Percentiles rank a stretch among this genome's conserved stretches.
Evolutionary conservation across 2,113 vertebrate genomes (phyloP).

Genomic region (Pterophyllum scalare): DNA sequence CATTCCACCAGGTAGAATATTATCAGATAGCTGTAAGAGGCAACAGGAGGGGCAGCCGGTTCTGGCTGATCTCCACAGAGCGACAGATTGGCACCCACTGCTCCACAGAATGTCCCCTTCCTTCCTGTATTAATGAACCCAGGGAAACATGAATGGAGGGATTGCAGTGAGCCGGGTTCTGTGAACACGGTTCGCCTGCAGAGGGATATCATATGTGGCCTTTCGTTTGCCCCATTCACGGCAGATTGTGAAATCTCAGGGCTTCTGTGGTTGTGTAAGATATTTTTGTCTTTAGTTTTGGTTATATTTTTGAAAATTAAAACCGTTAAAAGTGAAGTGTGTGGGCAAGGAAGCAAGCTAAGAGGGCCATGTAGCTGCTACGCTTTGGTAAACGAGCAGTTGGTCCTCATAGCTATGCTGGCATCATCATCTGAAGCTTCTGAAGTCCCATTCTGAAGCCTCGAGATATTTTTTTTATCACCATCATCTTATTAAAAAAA

Average conservation of each 20-base stretch:
- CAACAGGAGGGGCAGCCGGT: conserved; percentile 44
- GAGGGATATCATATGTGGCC: conserved; percentile 30
- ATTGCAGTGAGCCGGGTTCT: conserved; percentile 39
- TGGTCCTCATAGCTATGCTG: background rate
- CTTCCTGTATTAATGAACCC: conserved; percentile 69
- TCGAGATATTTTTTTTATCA: no score
- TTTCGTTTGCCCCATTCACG: background rate
- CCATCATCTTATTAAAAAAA: background rate
- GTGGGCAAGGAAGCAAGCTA: background rate
- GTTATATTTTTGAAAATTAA: background rate
- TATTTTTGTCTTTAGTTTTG: background rate
- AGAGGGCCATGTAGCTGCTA: background rate
- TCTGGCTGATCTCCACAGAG: conserved; percentile 71
- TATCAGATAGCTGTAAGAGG: conserved; percentile 37
- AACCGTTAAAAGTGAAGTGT: background rate
- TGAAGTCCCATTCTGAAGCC: no score
- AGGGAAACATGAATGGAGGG: conserved; percentile 60
- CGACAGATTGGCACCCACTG: conserved; percentile 77
- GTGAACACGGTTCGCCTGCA: conserved; percentile 5
- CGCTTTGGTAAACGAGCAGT: background rate
- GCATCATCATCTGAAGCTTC: no score
- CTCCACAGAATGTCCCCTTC: conserved; percentile 72
- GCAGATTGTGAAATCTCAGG: background rate
- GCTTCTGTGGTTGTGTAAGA: background rate
- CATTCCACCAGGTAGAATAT: conserved; percentile 25